Percentiles rank a stretch among this genome's conserved stretches.
phyloP scores from a whole-genome alignment of 2,888 invertebrate species.

The Neuroscelio doddi region DNA sequence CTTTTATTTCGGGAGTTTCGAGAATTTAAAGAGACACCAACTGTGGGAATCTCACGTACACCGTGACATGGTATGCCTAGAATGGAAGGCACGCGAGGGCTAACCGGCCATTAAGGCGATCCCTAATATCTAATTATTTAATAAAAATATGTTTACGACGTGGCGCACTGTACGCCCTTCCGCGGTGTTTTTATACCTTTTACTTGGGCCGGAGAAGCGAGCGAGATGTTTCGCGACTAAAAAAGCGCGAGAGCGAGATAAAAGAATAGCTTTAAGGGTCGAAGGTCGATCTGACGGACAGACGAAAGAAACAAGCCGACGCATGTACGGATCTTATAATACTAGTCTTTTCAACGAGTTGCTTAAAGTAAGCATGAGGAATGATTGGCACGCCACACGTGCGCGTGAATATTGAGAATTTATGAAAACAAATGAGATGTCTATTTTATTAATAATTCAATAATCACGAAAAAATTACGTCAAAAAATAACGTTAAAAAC shows the following conservation, averaged over 20 bases:
- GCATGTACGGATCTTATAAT: constrained; percentile 26
- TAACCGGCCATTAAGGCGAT: constrained; percentile 68
- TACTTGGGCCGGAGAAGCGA: constrained; percentile 23
- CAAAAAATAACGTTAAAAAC: too few relatives aligned
- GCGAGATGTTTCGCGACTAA: constrained; percentile 12
- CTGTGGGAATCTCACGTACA: constrained; percentile 72
- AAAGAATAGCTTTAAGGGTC: constrained; percentile 59
- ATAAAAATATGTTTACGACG: constrained; percentile 72
- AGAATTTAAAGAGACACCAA: constrained; percentile 52
- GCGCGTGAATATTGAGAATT: constrained; percentile 20
- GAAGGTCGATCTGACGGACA: constrained; percentile 62
- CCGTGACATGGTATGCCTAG: constrained; percentile 65
- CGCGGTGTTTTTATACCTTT: constrained; percentile 52
- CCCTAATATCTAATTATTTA: constrained; percentile 72
- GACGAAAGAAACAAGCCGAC: constrained; percentile 39
- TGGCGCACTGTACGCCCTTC: constrained; percentile 69
- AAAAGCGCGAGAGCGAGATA: constrained; percentile 40
- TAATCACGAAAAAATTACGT: too few relatives aligned
- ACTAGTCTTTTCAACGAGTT: constrained; percentile 46
- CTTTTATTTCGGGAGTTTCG: constrained; percentile 5
- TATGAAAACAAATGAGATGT: constrained; percentile 1
- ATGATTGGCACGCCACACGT: constrained; percentile 34
- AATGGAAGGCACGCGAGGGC: constrained; percentile 70
- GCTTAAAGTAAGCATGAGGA: constrained; percentile 22
- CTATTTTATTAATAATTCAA: not conserved